These are phyloP conservation scores for Camelus dromedarius DNA, from an alignment of 2,113 vertebrate genomes.

Conservation along the genomic window DNA sequence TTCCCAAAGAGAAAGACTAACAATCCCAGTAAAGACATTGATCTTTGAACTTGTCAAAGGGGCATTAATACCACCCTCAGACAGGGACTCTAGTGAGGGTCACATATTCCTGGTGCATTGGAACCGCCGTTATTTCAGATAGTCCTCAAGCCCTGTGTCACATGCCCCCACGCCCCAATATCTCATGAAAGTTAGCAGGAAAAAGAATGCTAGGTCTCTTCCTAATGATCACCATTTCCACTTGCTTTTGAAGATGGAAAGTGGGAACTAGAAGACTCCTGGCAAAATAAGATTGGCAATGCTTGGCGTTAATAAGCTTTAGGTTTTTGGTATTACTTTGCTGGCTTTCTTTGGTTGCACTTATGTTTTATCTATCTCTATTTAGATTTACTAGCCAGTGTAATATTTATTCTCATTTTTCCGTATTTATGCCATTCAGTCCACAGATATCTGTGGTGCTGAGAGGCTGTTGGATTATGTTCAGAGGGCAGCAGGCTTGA, in stretches of 20 bases:
- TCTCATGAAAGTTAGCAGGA: background rate
- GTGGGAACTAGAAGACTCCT: background rate
- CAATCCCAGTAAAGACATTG: conserved; percentile 86
- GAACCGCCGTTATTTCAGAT: background rate
- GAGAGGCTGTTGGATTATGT: background rate
- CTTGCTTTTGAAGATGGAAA: background rate
- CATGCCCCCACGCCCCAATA: rapidly evolving
- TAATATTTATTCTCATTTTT: background rate
- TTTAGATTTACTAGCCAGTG: background rate
- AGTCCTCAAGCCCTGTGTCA: background rate
- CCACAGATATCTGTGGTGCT: background rate
- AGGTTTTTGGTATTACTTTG: background rate
- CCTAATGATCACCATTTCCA: background rate
- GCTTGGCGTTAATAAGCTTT: background rate
- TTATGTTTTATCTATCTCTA: background rate
- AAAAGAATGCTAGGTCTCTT: background rate
- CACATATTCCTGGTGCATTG: rapidly evolving
- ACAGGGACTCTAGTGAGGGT: conserved; percentile 55
- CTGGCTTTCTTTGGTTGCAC: background rate
- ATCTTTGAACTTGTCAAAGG: conserved; percentile 85
- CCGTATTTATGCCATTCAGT: background rate
- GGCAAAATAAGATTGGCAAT: background rate
- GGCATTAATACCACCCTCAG: conserved; percentile 79
- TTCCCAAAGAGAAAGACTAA: conserved; percentile 87
- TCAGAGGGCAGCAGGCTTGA: background rate